Base-by-base conservation (phyloP, 2,888 invertebrate genomes). In the Steinernema carpocapsae region DNA sequence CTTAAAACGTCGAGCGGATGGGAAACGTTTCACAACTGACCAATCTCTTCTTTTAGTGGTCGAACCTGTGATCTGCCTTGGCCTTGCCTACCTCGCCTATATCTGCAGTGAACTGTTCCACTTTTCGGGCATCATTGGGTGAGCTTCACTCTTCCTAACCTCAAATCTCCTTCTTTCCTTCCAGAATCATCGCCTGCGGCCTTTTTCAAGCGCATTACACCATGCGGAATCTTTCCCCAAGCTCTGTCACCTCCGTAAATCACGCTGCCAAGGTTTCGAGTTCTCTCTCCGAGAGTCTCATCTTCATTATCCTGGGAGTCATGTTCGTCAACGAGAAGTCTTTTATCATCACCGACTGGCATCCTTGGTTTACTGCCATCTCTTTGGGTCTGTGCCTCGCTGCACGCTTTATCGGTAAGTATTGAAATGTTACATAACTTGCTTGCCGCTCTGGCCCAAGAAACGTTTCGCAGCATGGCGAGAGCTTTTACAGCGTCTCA, bases 251-350 rank as follows among this genome's bases (percentile, higher is more conserved):
- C n/a, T 89, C 90, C 43, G 88, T 91, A 45, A 90, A 89, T 78
- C 90, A 70, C 51, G 51, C 42, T 64, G 56, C 32, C 46, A 43
- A 56, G 22, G 73, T 56, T 19, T 83, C 75, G 71, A 91, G 91
- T 79, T 88, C 90, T 12, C 88, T 90, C 12, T 88, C 88, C 77
- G 91, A 91, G 81, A 89, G 90, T 26, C 88, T 91, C 56, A 91
- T 91, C 75, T 91, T 91, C 88, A 87, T 91, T 78, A 91, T 91
- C 80, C 88, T 91, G 72, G 91, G 91, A 1, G 88, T 91, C 79
- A 89, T 89, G 75, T 82, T 91, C 51, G 88, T 91, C 22, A 88
- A 89, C 73, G 88, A 88, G 6, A 75, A 76, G 32, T 77, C 71
- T 0, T 82, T 78, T 74, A 76, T 81, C 70, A 77, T 76, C 71